Conservation (phyloP, 2,888 invertebrate genomes). For the Metopia argyrocephala region DNA sequence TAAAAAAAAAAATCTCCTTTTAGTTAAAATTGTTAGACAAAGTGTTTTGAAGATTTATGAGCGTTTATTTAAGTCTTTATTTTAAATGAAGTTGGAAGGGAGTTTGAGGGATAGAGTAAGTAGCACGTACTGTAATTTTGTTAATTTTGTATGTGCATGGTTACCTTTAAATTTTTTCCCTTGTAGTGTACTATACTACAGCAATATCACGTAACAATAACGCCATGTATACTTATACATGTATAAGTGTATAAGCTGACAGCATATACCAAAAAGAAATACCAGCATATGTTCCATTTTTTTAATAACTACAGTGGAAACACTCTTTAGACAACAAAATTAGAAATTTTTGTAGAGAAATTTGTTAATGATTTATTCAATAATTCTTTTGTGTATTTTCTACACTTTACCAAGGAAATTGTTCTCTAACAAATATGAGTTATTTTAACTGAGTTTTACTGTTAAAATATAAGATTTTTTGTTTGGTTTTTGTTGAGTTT, state of each 20-base stretch:
- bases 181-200: neutral
- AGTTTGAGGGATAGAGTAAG: neutral
- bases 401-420: too few relatives aligned
- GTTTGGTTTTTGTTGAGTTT: neutral
- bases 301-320: slow-evolving; percentile 16
- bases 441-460: neutral
- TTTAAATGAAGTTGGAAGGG: neutral
- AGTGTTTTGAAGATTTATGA: slow-evolving; percentile 62
- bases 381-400: too few relatives aligned
- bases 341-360: neutral
- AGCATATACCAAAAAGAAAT: neutral
- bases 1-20: slow-evolving; percentile 9
- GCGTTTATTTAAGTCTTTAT: slow-evolving; percentile 27
- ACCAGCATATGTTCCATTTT: slow-evolving; percentile 45
- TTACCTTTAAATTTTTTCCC: neutral
- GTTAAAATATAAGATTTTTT: neutral
- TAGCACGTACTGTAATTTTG: neutral
- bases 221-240: slow-evolving; percentile 6
- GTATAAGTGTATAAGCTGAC: neutral
- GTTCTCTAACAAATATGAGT: too few relatives aligned
- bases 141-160: slow-evolving; percentile 3
- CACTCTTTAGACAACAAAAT: neutral
- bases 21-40: slow-evolving; percentile 21
- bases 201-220: slow-evolving; percentile 41
- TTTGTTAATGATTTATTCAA: too few relatives aligned